Evolutionary conservation across 2,797 vertebrate genomes (phyloP), one percentile per base, ranked within the genome.

Genomic region (Gobio occitaniae): DNA sequence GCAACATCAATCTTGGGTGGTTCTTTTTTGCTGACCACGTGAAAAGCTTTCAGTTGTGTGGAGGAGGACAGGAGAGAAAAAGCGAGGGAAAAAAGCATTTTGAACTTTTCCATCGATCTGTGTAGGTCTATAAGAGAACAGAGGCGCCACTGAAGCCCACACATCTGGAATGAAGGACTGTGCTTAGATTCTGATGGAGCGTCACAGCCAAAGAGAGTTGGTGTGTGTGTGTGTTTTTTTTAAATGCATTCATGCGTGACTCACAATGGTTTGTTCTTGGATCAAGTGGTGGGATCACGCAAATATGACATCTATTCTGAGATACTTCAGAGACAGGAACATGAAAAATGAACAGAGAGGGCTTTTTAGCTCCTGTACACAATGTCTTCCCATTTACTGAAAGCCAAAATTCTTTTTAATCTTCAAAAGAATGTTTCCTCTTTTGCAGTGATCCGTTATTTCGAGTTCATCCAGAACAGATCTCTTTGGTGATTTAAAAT

Each of bases 21-120:
- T 79, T 76, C 44, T 12, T 61, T 80, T 86, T 59, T 88, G 87
- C 87, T 87, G 86, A 90, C 84, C 78, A 70, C 36, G 29, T 86
- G 25, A 86, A 90, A 89, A 80, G 75, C 68, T 79, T 80, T 54
- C 36, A 44, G 71, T 32, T 17, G 15, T 83, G 38, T 44, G 44
- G 80, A 78, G 65, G 76, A 84, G 83, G 78, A 85, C 81, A 86
- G 74, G 82, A 66, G 61, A 78, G 76, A 84, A 77, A 65, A 85
- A 54, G 25, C 21, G 32, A 72, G 25, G 76, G 65, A 71, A 72
- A 83, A 71, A 86, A 65, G 41, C 66, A 32, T 17, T 87, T 71
- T 80, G 47, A 74, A 90, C 54, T 74, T 74, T 84, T 83, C 82
- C 75, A 89, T 88, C 83, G 83, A 89, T 89, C 83, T 89, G 75